Evolutionary conservation across 2,888 invertebrate genomes (phyloP), one percentile per base, ranked within the genome.

Genomic region (Neria commutata): DNA sequence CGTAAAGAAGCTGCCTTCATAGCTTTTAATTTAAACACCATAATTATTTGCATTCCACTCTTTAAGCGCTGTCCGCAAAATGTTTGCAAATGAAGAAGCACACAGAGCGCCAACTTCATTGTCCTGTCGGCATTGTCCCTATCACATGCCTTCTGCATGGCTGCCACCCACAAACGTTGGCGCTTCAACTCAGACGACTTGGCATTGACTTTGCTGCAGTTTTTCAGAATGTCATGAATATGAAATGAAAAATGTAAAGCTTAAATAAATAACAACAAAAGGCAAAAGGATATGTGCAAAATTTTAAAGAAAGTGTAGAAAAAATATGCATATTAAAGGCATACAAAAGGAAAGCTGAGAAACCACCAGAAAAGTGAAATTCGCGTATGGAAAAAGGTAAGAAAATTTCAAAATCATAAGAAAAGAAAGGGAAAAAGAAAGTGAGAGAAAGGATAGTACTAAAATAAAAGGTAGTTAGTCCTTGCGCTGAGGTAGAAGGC

Each of bases 401-500:
- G n/a, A n/a, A n/a, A n/a, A n/a, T n/a, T n/a, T n/a, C n/a, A n/a
- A n/a, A n/a, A n/a, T n/a, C n/a, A n/a, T n/a, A n/a, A 19, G 21
- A 49, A 21, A 40, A 16, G 34, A 33, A 46, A 42, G 34, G 6
- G 10, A 16, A 51, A 34, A 51, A 23, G 8, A 23, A 50, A 21
- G 34, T 21, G 51, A 54, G 56, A 51, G 45, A 17, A 55, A 52
- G 62, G 59, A 66, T 61, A 16, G 29, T 61, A 60, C 63, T 61
- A 64, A 69, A 70, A 67, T 68, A 63, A 71, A 69, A 63, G 64
- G 47, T 55, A 56, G 67, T 62, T 60, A 64, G 63, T 60, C 42
- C 8, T 49, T 47, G 19, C 49, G 40, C 37, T 23, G 37, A 25
- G 19, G 47, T 42, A 42, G 42, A 42, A 21, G 42, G 5, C 16